Evolutionary conservation across 2,113 vertebrate species (phyloP).

Genomic region (Saccopteryx leptura): DNA sequence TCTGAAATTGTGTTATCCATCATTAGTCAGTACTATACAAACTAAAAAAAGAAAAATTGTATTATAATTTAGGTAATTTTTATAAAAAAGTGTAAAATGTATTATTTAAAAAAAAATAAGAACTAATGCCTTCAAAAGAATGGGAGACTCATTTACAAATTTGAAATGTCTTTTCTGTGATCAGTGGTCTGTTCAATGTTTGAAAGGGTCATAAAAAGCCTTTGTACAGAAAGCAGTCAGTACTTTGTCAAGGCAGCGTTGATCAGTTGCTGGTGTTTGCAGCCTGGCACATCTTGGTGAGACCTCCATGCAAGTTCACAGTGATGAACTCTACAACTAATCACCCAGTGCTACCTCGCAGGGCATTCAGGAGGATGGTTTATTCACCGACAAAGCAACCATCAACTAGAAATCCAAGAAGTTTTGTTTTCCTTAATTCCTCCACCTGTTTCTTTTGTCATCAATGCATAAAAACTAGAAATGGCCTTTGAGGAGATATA

Average conservation of each 20-base stretch:
- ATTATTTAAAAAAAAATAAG: neutral
- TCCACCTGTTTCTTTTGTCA: neutral
- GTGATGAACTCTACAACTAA: neutral
- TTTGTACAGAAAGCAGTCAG: constrained; percentile 40
- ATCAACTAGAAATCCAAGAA: neutral
- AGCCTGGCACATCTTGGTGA: neutral
- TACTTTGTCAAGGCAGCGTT: constrained; percentile 51
- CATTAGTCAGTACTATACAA: neutral
- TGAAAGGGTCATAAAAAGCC: neutral
- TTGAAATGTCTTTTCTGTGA: neutral
- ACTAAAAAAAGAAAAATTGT: neutral
- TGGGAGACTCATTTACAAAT: neutral
- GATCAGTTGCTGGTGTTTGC: constrained; percentile 32
- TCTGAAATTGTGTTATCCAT: neutral
- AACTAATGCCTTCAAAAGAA: neutral
- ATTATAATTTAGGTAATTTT: neutral
- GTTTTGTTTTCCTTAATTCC: neutral
- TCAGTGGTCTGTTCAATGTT: neutral
- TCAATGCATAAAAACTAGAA: neutral
- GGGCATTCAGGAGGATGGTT: neutral
- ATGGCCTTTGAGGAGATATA: neutral
- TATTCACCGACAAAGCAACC: constrained; percentile 27
- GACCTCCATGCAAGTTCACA: neutral
- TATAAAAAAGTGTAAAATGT: neutral
- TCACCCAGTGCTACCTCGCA: neutral